Evolutionary conservation across 2,113 vertebrate species (phyloP).

Genomic region (Leucosticte australis): DNA sequence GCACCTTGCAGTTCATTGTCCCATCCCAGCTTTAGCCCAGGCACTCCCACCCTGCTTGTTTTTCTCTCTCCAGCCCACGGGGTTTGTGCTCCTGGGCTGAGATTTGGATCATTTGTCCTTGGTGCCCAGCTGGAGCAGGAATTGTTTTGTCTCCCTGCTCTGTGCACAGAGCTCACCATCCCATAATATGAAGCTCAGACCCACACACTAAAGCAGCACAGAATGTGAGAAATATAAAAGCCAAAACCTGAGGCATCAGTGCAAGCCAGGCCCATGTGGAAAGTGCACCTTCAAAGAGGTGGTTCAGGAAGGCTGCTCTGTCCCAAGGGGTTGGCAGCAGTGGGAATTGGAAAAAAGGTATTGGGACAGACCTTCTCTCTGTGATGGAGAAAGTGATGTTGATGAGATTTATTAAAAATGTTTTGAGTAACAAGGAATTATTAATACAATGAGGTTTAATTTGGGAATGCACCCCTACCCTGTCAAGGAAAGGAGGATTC

Average conservation of each 20-base stretch:
- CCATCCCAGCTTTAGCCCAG: too few species aligned
- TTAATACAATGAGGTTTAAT: background rate
- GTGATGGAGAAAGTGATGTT: background rate
- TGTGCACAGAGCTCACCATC: background rate
- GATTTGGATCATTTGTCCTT: too few species aligned
- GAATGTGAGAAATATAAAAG: background rate
- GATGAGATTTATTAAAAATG: background rate
- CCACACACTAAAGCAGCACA: background rate
- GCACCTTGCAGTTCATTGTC: too few species aligned
- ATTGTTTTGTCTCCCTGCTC: background rate
- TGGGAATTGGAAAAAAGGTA: background rate
- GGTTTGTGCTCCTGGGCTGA: too few species aligned
- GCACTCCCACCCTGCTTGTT: too few species aligned
- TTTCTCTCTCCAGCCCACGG: too few species aligned
- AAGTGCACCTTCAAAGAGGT: background rate
- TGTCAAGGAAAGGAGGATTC: background rate
- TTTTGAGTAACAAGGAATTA: background rate
- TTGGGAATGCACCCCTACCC: background rate
- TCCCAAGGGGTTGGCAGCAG: rapidly evolving
- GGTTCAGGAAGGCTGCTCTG: background rate
- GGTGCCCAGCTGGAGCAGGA: background rate
- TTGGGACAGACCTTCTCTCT: background rate
- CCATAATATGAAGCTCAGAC: background rate
- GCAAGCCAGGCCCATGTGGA: background rate
- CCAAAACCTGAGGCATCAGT: background rate